Conservation (phyloP, 2,113 vertebrate species). For the Nerophis lumbriciformis region DNA sequence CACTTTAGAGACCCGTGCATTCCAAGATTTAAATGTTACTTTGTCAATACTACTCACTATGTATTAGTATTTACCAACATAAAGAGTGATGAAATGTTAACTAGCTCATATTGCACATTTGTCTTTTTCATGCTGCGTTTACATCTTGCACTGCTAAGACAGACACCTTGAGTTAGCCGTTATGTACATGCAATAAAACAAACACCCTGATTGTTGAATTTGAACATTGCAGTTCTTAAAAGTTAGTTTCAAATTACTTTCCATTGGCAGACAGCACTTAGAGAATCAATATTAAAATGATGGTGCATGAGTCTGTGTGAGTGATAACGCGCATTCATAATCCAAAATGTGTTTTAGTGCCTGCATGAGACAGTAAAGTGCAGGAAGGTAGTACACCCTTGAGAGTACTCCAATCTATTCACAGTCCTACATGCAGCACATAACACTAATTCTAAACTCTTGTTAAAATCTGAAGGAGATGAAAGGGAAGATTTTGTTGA, state of each 20-base stretch:
- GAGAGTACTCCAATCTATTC: not conserved
- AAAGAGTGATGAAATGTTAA: too few relatives aligned
- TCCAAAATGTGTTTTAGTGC: not conserved
- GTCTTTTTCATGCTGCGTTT: too few relatives aligned
- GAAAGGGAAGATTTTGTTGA: conserved; percentile 83
- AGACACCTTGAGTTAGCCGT: too few relatives aligned
- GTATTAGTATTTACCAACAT: too few relatives aligned
- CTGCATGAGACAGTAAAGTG: conserved; percentile 19
- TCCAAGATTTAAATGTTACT: too few relatives aligned
- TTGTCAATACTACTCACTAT: too few relatives aligned
- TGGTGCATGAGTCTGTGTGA: conserved; percentile 18
- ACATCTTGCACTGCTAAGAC: too few relatives aligned
- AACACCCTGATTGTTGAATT: not conserved
- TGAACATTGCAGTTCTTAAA: not conserved
- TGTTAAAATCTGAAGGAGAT: conserved; percentile 70
- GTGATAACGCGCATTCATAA: too few relatives aligned
- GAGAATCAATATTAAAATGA: conserved; percentile 40
- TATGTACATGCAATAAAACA: too few relatives aligned
- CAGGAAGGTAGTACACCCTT: conserved; percentile 4
- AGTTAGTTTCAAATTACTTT: conserved; percentile 10
- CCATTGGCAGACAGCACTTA: conserved; percentile 45
- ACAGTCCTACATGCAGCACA: not conserved
- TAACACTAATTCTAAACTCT: not conserved
- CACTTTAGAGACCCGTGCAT: too few relatives aligned
- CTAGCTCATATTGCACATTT: too few relatives aligned